These are phyloP conservation scores for Siderastrea siderea DNA, from an alignment of 92 coral and sea anemone species.

Conservation along the genomic window DNA sequence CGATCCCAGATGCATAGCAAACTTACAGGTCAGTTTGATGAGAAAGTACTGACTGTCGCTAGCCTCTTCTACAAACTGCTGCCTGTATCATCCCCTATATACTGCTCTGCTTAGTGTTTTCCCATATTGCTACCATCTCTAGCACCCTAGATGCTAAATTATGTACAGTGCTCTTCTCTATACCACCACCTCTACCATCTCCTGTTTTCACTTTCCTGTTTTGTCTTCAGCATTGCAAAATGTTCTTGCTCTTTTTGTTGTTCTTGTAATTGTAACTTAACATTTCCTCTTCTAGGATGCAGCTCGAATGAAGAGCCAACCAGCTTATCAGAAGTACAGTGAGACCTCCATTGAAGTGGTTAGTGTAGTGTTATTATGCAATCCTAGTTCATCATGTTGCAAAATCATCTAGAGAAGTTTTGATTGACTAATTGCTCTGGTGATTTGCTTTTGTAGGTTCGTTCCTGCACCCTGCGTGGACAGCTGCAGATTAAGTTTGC, in stretches of 20 bases:
- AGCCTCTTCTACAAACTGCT: background rate
- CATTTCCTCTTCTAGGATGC: slow-evolving; percentile 76
- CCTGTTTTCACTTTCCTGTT: too few species aligned
- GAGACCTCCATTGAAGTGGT: slow-evolving; percentile 95
- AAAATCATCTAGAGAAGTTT: background rate
- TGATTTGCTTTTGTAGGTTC: slow-evolving; percentile 64
- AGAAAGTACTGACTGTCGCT: background rate
- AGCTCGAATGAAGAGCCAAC: slow-evolving; percentile 81
- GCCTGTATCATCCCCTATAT: too few species aligned
- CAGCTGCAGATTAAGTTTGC: slow-evolving; percentile 90
- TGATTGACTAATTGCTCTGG: background rate
- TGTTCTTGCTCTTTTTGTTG: background rate
- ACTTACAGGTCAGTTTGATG: slow-evolving; percentile 76
- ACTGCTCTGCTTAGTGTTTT: background rate
- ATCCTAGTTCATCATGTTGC: background rate
- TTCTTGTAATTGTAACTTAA: too few species aligned
- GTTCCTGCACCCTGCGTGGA: slow-evolving; percentile 96
- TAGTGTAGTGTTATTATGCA: background rate
- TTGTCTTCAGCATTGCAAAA: too few species aligned
- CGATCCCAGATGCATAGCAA: slow-evolving; percentile 93
- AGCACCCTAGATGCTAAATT: too few species aligned
- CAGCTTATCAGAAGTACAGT: slow-evolving; percentile 87
- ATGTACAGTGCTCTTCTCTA: too few species aligned
- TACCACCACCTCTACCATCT: too few species aligned
- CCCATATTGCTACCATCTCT: too few species aligned